Base-by-base conservation (phyloP, 2,113 vertebrate genomes). In the Calonectris borealis region DNA sequence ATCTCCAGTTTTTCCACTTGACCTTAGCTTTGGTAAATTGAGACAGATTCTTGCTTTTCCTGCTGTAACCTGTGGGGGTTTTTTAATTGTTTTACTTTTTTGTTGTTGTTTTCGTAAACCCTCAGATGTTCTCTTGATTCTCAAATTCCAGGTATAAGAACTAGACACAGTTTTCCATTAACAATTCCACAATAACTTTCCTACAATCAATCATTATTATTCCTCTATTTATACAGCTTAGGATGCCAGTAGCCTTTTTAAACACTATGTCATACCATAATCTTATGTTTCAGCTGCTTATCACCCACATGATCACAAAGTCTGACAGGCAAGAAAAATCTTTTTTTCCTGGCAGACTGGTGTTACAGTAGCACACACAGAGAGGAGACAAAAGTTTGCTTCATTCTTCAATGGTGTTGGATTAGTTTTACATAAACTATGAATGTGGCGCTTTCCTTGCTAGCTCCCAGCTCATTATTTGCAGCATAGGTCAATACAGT, bases 191-290 rank as follows among this genome's bases (percentile, higher is more conserved):
- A 16, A 13, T 26, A 26, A 13, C 32, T 42, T 65, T 1, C 2
- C 31, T 19, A 14, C 38, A 42, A 6, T n/a, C 38, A 5, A 5
- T 77, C 49, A 3, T 91, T 38, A 58, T 76, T 52, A 13, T 57
- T 90, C 73, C 31, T 7, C 51, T 52, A 1, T 78, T 88, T 58
- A 4, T 10, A 17, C 34, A 20, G 7, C 7, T 16, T 3, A 6
- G 77, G 24, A 36, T 36, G 64, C 19, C 76, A 34, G 86, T 8
- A 70, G 88, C 25, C 31, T 75, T 85, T 88, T 38, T 3, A 40
- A 82, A 40, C 20, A 0, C 68, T 1, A 0, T 18, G 21, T 49
- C 3, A 3, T 51, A 16, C 73, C 73, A 26, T 49, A 78, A n/a
- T 48, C 73, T 83, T 27, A 0, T 5, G 10, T 72, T 92, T 73